Base-by-base conservation (phyloP, 2,888 invertebrate genomes). In the Spodoptera picta region DNA sequence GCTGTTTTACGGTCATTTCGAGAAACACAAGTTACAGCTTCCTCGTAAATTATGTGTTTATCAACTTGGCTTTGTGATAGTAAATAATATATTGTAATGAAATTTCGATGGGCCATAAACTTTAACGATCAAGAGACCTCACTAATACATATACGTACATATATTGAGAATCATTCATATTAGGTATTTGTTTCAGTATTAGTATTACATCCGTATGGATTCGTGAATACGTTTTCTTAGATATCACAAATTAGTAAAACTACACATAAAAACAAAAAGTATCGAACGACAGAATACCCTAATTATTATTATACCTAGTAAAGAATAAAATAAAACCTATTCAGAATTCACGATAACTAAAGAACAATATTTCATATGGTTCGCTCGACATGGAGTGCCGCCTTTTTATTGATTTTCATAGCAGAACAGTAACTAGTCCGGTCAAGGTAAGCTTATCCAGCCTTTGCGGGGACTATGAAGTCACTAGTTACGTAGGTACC, bases 351-450 rank as follows among this genome's bases (percentile, higher is more conserved):
- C 36, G 7, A 9, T 9, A 36, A 36, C 7, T 9, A 36, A 36
- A 9, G 36, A 46, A 14, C n/a, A 14, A 71, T 50, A 53, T 73
- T 57, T 54, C 62, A 69, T 67, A 57, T 55, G 49, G 53, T 43
- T 57, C 47, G 46, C 50, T 56, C 72, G 66, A 60, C 65, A 60
- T 65, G 24, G 24, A 49, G 55, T 47, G 54, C 51, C 74, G 65
- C 76, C 67, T 62, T 63, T 54, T 66, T 81, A 81, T 82, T 54
- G 81, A 82, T 82, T 81, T 82, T 69, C 69, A 71, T 69, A 67
- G 73, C 65, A 62, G 50, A 66, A 67, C 14, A 14, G 14, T 14
- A 14, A 14, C 57, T 60, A 64, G 66, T 36, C 45, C 69, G 81
- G 83, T 78, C 81, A 82, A 81, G 83, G 80, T 75, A 55, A 36